Evolutionary conservation across 2,113 vertebrate species (phyloP).

Genomic region (Nerophis ophidion): DNA sequence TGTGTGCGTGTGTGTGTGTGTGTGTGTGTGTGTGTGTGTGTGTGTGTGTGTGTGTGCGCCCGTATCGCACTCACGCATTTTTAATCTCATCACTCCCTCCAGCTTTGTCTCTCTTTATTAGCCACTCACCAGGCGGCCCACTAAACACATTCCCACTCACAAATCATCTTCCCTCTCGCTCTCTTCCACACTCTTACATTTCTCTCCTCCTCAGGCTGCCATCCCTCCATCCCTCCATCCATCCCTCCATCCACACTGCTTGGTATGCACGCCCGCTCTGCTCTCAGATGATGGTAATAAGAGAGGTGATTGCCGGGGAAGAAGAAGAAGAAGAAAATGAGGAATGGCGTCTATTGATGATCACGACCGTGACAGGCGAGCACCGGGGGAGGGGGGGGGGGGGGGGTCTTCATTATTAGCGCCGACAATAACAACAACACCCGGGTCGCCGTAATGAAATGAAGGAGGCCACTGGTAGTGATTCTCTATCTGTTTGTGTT

Average conservation of each 20-base stretch:
- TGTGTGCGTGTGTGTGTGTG: no score
- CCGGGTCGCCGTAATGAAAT: slow-evolving; percentile 56
- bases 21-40: no score
- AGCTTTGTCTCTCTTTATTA: slow-evolving; percentile 53
- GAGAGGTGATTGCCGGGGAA: slow-evolving; percentile 47
- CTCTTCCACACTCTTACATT: slow-evolving; percentile 36
- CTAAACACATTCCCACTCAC: slow-evolving; percentile 32
- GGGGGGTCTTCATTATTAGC: slow-evolving; percentile 59
- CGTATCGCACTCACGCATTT: slow-evolving; percentile 34
- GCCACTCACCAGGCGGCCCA: slow-evolving; percentile 35
- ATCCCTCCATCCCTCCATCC: slow-evolving; percentile 9
- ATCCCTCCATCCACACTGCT: slow-evolving; percentile 15
- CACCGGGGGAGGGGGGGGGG: slow-evolving; percentile 31
- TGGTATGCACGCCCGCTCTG: slow-evolving; percentile 21
- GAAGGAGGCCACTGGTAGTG: slow-evolving; percentile 40
- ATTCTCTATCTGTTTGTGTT: no score
- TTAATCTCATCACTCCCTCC: slow-evolving; percentile 53
- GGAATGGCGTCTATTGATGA: slow-evolving; percentile 52
- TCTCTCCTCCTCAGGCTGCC: slow-evolving; percentile 54
- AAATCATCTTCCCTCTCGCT: slow-evolving; percentile 34
- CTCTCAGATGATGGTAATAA: slow-evolving; percentile 57
- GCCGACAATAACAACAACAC: slow-evolving; percentile 57
- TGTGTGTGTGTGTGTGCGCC: slow-evolving; percentile 24
- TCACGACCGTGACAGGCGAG: slow-evolving; percentile 48
- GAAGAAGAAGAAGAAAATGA: slow-evolving; percentile 57